Evolutionary conservation across 2,797 vertebrate species (phyloP), one percentile per base, ranked within the genome.

Genomic region (Karalla daura): DNA sequence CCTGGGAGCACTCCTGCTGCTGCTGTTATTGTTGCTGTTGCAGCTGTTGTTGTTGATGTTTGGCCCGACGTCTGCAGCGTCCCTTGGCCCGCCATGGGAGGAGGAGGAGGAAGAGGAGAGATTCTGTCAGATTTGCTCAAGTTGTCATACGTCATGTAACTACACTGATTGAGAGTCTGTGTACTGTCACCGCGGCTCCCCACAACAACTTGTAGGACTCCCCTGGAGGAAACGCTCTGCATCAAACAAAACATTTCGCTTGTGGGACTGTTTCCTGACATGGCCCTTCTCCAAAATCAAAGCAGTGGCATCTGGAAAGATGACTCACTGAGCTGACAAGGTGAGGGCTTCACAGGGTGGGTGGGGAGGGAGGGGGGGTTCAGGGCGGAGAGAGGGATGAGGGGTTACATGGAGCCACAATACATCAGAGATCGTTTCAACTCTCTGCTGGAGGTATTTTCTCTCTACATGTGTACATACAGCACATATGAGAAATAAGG

Each of bases 231-330:
- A 71, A 71, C 1, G 25, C 61, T 70, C 41, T 6, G 5, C 58
- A 86, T 83, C 77, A 86, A 82, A 83, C 78, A 53, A 73, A 81
- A 76, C 73, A 78, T 76, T 70, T 78, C n/a, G 68, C 80, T 80
- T 36, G 55, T 45, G 63, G 74, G 72, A 80, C 44, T 54, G 47
- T 69, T 65, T 47, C 53, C 74, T 69, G 74, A 81, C 80, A 69
- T 86, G 33, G 17, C 47, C 60, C 60, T 52, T 56, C 70, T 77
- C 71, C 59, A 56, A 75, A 86, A 83, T 81, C 78, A 84, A 87
- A 86, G 80, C 71, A 54, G 69, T 52, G 56, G 78, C 79, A 86
- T 80, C 78, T 77, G 70, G 71, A 45, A 35, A 63, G 74, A 86
- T 85, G 80, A 84, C 58, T 88, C 81, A 86, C 66, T 21, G 14